Evolutionary conservation across 2,888 invertebrate species (phyloP).

Genomic region (Nesidiocoris tenuis): DNA sequence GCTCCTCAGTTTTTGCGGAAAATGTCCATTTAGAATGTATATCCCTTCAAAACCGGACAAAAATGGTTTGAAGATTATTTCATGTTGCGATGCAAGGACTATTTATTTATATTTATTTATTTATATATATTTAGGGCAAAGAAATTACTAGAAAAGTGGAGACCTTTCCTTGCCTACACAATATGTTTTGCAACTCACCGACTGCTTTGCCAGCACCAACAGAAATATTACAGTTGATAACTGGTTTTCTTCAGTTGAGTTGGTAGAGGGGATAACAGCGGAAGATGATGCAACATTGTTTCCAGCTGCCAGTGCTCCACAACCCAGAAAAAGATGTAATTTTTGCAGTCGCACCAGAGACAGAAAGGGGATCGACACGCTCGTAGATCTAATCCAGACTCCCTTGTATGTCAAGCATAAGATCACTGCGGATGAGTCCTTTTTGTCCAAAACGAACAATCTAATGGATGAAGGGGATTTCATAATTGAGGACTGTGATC

Average conservation of each 20-base stretch:
- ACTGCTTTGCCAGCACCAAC: background rate
- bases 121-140: slow-evolving; percentile 17
- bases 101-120: slow-evolving; percentile 13
- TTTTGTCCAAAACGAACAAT: background rate
- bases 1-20: no score
- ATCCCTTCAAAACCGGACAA: slow-evolving; percentile 31
- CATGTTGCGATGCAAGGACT: slow-evolving; percentile 10
- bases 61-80: no score
- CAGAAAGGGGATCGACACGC: background rate
- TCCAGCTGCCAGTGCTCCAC: no score
- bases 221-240: slow-evolving; percentile 37
- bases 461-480: background rate
- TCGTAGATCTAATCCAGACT: background rate
- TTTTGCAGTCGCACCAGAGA: no score
- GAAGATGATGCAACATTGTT: no score
- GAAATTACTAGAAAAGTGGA: slow-evolving; percentile 14
- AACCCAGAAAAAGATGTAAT: no score
- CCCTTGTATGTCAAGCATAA: no score
- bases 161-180: slow-evolving; percentile 24
- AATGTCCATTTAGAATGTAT: no score
- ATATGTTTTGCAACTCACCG: slow-evolving; percentile 34
- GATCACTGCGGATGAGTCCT: background rate
- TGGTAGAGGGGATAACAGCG: no score
- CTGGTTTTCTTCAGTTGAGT: slow-evolving; percentile 36
- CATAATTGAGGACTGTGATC: no score